phyloP scores from a whole-genome alignment of 2,888 invertebrate genomes.

The Sisyra nigra region DNA sequence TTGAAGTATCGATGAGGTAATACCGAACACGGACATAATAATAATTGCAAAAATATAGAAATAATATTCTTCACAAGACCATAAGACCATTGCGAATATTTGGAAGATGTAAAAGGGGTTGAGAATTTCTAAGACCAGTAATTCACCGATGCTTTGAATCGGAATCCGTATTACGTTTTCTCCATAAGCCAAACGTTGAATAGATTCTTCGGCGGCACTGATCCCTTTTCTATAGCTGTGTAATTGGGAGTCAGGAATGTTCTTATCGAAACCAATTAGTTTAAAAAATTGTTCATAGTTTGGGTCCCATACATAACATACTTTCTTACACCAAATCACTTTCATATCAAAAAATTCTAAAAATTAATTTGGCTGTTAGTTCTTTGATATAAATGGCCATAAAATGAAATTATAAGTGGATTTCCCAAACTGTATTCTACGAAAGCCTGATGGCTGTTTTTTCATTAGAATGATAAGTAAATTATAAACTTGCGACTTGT shows the following conservation, averaged over 20 bases:
- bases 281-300: slow-evolving; percentile 49
- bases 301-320: slow-evolving; percentile 66
- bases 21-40: slow-evolving; percentile 67
- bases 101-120: slow-evolving; percentile 96
- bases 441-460: no score
- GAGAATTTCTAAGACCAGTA: slow-evolving; percentile 67
- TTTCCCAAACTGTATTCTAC: no score
- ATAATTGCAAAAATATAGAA: slow-evolving; percentile 81
- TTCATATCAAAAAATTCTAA: slow-evolving; percentile 19
- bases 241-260: slow-evolving; percentile 43
- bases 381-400: not conserved
- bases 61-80: slow-evolving; percentile 80
- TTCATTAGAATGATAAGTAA: no score
- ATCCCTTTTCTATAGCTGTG: slow-evolving; percentile 42
- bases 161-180: slow-evolving; percentile 71
- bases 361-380: slow-evolving; percentile 1
- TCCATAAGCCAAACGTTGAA: slow-evolving; percentile 64
- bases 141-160: slow-evolving; percentile 50
- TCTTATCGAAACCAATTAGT: slow-evolving; percentile 56
- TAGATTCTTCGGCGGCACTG: slow-evolving; percentile 39
- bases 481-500: no score
- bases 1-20: slow-evolving; percentile 68
- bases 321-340: slow-evolving; percentile 69
- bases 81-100: slow-evolving; percentile 74
- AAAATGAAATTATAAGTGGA: no score